Evolutionary conservation across 2,888 invertebrate species (phyloP), one percentile per base, ranked within the genome.

Genomic region (Globia sparganii): DNA sequence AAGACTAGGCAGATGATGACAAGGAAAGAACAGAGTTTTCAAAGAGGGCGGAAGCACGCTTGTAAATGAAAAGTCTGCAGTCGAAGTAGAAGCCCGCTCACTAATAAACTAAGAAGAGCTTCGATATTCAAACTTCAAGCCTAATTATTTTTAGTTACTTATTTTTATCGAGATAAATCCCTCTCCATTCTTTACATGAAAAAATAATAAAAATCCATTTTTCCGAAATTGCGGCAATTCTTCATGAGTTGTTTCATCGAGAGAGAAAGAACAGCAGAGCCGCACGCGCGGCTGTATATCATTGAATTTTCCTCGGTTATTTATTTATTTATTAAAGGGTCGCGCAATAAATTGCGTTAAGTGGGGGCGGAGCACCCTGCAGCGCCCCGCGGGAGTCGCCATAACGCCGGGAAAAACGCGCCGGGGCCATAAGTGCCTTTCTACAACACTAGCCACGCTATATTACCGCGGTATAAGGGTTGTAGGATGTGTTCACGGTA

Each of bases 251-350:
- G 72, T 75, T 78, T 85, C 79, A 78, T 78, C 80, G 58, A 31
- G 66, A 82, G 85, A 87, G 86, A 83, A 89, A 88, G 90, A 93
- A 91, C 86, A 86, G 82, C 88, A 85, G 83, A 89, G 86, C 91
- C 91, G 91, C 92, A 92, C 93, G 93, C 92, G 92, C 90, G 91
- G 93, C 91, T 94, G 93, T 96, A 94, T 96, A 94, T 96, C 94
- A 96, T 96, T 94, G 96, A 96, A 96, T 96, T 96, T 96, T 96
- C 96, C 92, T 94, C 91, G 92, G 93, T 94, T 96, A 95, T 96
- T 96, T 96, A 96, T 96, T 95, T 96, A 96, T 96, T 96, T 96
- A 96, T 96, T 96, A 96, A 96, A 94, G 96, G 96, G 94, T 94
- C 94, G 92, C 90, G 93, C 93, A 95, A 96, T 96, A 96, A 96